Evolutionary conservation across 2,113 vertebrate genomes (phyloP).

Genomic region (Pseudonaja textilis): DNA sequence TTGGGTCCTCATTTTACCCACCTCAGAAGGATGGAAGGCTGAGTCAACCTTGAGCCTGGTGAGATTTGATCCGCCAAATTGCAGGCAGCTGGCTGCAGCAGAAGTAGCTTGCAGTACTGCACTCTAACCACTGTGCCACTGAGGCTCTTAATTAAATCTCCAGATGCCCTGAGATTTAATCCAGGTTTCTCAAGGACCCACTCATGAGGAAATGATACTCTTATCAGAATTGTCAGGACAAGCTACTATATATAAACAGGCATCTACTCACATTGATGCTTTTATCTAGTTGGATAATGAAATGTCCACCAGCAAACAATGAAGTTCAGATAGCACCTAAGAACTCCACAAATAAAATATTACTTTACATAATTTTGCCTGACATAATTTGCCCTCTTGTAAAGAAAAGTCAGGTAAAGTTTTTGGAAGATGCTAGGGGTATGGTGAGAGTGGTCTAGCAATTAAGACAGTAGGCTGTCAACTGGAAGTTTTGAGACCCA

Average conservation of each 20-base stretch:
- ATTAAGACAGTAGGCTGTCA: background rate
- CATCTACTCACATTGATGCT: background rate
- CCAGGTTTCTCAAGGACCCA: background rate
- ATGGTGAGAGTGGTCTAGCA: background rate
- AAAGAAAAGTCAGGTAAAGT: background rate
- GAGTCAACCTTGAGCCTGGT: no score
- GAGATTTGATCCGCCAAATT: no score
- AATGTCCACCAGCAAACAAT: background rate
- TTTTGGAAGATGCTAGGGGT: background rate
- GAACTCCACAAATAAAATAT: background rate
- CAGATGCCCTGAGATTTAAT: background rate
- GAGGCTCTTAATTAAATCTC: no score
- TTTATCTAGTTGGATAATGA: background rate
- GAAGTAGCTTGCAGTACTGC: no score
- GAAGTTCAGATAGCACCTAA: background rate
- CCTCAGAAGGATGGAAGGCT: no score
- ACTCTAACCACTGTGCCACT: no score
- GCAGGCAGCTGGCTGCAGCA: no score
- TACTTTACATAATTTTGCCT: background rate
- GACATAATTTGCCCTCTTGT: background rate
- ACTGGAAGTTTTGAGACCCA: background rate
- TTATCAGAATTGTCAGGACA: background rate
- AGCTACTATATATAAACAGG: background rate
- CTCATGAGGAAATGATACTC: background rate
- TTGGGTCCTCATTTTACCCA: no score